These are phyloP conservation scores for Micrastur ruficollis DNA, from an alignment of 2,797 vertebrate species.

Conservation along the genomic window DNA sequence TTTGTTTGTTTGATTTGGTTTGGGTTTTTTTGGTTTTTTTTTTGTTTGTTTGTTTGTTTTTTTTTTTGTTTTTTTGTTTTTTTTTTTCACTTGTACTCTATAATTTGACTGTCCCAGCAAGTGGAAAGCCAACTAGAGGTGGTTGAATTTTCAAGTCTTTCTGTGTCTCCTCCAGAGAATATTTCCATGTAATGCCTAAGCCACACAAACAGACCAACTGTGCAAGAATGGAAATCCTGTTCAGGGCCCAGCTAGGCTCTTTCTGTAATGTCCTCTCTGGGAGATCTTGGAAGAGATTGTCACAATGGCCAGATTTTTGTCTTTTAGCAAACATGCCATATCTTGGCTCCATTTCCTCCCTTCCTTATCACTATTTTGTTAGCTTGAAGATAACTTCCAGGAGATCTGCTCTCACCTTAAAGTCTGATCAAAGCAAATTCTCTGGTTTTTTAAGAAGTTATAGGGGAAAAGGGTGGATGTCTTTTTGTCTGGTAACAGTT, in stretches of 20 bases:
- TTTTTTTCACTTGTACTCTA: not conserved
- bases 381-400: conserved; percentile 59
- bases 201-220: not conserved
- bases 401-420: conserved; percentile 52
- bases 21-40: not conserved
- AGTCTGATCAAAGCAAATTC: conserved; percentile 59
- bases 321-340: conserved; percentile 13
- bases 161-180: not conserved
- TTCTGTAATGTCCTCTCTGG: not conserved
- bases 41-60: not conserved
- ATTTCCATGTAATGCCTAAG: not conserved
- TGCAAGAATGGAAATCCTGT: conserved; percentile 18
- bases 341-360: not conserved
- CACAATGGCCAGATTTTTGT: conserved; percentile 13
- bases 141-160: not conserved
- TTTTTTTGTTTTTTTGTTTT: not conserved
- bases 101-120: not conserved
- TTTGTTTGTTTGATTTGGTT: not conserved
- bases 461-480: conserved; percentile 36
- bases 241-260: not conserved
- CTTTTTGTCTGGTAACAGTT: conserved; percentile 69
- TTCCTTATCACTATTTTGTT: conserved; percentile 51
- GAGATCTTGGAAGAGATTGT: conserved; percentile 8
- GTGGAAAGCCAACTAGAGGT: not conserved
- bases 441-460: not conserved